Conservation (phyloP, 2,797 vertebrate species). For the Triplophysa bombifrons region DNA sequence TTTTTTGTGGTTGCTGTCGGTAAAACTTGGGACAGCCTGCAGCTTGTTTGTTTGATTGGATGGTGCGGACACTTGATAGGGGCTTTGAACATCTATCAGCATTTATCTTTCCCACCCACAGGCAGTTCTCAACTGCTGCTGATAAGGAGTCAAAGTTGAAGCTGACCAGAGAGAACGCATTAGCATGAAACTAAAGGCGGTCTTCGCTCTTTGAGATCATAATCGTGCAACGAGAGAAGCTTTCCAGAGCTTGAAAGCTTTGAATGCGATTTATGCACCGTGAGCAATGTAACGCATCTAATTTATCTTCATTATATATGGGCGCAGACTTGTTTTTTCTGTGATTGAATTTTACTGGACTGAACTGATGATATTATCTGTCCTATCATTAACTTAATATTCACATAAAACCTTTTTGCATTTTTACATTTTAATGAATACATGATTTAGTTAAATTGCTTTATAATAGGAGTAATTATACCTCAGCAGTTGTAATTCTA, state of each 20-base stretch:
- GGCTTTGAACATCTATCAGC: slow-evolving; percentile 32
- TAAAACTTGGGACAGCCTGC: slow-evolving; percentile 3
- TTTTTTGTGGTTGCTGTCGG: slow-evolving; percentile 20
- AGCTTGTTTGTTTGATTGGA: slow-evolving; percentile 28
- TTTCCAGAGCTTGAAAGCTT: slow-evolving; percentile 49
- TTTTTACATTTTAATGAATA: background rate
- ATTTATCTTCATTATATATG: slow-evolving; percentile 44
- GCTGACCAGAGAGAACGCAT: slow-evolving; percentile 13
- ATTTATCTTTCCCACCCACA: slow-evolving; percentile 37
- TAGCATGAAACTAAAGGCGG: slow-evolving; percentile 44
- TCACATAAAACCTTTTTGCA: background rate
- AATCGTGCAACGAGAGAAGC: slow-evolving; percentile 52
- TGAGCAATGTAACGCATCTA: slow-evolving; percentile 43
- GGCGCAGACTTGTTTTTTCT: background rate
- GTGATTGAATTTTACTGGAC: background rate
- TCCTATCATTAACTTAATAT: slow-evolving; percentile 17
- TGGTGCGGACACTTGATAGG: slow-evolving; percentile 10
- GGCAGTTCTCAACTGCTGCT: slow-evolving; percentile 16
- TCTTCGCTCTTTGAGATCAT: slow-evolving; percentile 15
- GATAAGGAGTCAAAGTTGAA: slow-evolving; percentile 39
- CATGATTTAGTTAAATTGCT: background rate
- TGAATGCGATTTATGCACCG: slow-evolving; percentile 52
- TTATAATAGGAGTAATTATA: background rate
- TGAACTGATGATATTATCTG: background rate
- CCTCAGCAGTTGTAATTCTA: background rate